Evolutionary conservation across 2,888 invertebrate species (phyloP).

Genomic region (Oscheius sp.): DNA sequence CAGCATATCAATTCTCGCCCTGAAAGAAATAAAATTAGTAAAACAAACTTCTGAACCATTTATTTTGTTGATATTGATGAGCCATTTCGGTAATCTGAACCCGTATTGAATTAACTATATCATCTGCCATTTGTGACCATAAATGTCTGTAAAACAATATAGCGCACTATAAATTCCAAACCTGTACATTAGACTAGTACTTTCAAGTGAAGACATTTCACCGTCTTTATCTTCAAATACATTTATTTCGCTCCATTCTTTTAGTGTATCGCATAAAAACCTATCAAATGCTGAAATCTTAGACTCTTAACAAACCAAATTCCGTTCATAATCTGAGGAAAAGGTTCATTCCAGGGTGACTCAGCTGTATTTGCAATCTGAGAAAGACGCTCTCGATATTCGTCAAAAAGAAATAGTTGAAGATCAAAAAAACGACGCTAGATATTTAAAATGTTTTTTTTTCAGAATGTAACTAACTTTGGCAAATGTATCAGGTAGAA

Average conservation of each 20-base stretch:
- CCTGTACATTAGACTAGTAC: constrained; percentile 21
- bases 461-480: background rate
- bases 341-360: constrained; percentile 33
- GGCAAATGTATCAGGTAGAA: constrained; percentile 14
- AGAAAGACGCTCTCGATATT: constrained; percentile 85
- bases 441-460: constrained; percentile 12
- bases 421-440: constrained; percentile 84
- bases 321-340: constrained; percentile 34
- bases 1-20: background rate
- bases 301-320: constrained; percentile 27
- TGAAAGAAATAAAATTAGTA: background rate
- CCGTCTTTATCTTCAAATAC: background rate
- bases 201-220: background rate
- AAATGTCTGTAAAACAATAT: too few species aligned
- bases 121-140: constrained; percentile 32
- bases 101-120: constrained; percentile 5
- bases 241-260: constrained; percentile 27
- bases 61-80: constrained; percentile 22
- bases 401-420: constrained; percentile 88
- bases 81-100: constrained; percentile 12
- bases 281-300: constrained; percentile 17
- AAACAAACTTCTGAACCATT: constrained; percentile 22
- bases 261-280: constrained; percentile 18
- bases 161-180: background rate
- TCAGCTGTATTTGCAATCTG: constrained; percentile 77